Percentiles rank a stretch among this genome's conserved stretches.
phyloP scores from a whole-genome alignment of 1,140 invertebrate genomes.

The Venturia canescens region DNA sequence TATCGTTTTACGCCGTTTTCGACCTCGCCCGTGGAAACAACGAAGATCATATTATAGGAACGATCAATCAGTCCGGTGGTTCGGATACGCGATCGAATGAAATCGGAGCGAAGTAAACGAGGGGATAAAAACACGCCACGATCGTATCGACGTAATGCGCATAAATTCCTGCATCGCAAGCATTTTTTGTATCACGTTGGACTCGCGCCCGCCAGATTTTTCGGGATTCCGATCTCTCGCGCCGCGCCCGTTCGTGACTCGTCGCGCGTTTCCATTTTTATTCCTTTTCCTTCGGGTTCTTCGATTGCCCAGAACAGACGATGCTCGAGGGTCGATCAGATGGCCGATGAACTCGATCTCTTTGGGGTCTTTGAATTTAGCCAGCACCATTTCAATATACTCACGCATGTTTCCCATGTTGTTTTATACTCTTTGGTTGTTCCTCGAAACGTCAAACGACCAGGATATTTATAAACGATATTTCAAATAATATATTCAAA shows the following conservation, averaged over 20 bases:
- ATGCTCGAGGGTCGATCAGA: neutral
- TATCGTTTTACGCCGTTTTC: neutral
- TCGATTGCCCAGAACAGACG: neutral
- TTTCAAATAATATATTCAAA: neutral
- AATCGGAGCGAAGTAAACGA: neutral
- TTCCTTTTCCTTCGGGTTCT: neutral
- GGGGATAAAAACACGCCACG: neutral
- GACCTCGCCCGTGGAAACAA: neutral
- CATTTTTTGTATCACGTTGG: neutral
- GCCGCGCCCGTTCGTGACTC: neutral
- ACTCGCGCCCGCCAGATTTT: neutral
- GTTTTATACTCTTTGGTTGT: no score
- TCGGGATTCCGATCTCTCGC: neutral
- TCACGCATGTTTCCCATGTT: no score
- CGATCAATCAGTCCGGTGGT: neutral
- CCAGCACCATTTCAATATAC: no score
- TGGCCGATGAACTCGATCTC: slow-evolving; percentile 10
- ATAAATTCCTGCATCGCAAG: neutral
- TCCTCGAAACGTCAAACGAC: no score
- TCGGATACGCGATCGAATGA: neutral
- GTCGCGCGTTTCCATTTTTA: neutral
- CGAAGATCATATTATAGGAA: neutral
- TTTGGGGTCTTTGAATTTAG: slow-evolving; percentile 15
- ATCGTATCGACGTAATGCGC: neutral
- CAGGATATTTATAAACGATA: no score